Evolutionary conservation across 1,140 invertebrate species (phyloP).

Genomic region (Lordiphosa mommai): DNA sequence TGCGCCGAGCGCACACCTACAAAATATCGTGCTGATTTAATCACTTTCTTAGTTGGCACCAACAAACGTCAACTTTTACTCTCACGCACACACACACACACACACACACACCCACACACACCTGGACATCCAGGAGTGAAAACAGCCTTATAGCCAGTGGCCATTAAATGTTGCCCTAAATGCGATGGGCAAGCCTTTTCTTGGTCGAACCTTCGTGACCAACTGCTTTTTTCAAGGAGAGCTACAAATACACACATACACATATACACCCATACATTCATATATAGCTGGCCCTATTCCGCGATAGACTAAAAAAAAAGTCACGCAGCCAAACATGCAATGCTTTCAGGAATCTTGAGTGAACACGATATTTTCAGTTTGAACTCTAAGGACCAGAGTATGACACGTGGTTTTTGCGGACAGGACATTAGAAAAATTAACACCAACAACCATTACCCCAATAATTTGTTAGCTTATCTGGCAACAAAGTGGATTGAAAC

Average conservation of each 20-base stretch:
- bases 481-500: no score
- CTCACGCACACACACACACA: constrained; percentile 59
- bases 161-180: constrained; percentile 76
- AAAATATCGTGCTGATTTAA: constrained; percentile 78
- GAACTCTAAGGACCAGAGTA: constrained; percentile 43
- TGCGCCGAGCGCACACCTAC: constrained; percentile 59
- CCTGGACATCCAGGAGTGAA: constrained; percentile 48
- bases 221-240: constrained; percentile 74
- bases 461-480: no score
- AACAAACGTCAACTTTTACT: constrained; percentile 69
- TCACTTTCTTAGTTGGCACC: constrained; percentile 71
- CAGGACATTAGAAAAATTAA: constrained; percentile 45
- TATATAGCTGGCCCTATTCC: neutral
- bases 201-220: constrained; percentile 68
- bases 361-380: constrained; percentile 52
- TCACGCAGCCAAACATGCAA: constrained; percentile 71
- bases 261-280: no score
- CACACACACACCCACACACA: constrained; percentile 5
- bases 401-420: constrained; percentile 35
- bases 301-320: constrained; percentile 27
- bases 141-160: constrained; percentile 60
- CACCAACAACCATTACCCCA: constrained; percentile 24
- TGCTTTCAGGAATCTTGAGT: constrained; percentile 41
- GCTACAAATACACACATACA: constrained; percentile 11
- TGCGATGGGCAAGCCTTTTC: constrained; percentile 70